These are phyloP conservation scores for Gobiocypris rarus DNA, from an alignment of 2,113 vertebrate species.

Conservation along the genomic window DNA sequence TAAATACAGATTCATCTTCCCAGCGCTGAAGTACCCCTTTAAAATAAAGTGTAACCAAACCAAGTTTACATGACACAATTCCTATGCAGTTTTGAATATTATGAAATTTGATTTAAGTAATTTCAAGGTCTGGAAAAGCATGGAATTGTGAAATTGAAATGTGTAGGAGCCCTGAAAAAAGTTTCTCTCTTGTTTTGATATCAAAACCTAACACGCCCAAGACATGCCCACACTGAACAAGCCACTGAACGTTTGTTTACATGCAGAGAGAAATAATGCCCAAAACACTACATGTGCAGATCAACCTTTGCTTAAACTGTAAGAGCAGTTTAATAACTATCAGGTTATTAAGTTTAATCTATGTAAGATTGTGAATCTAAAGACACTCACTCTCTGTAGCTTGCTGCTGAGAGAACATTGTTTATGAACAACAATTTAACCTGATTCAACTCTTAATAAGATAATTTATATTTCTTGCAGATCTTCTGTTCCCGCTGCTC, in stretches of 20 bases:
- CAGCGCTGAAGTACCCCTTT: no score
- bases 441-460: neutral
- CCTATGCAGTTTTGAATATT: no score
- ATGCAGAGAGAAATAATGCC: neutral
- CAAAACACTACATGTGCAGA: neutral
- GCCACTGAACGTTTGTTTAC: neutral
- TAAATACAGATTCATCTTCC: no score
- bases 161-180: no score
- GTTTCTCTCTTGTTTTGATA: neutral
- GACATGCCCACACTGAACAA: neutral
- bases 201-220: neutral
- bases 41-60: neutral
- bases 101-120: no score
- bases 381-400: neutral
- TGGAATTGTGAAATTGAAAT: no score
- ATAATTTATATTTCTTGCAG: conserved; percentile 72
- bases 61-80: neutral
- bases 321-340: neutral
- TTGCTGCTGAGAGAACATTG: neutral
- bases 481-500: conserved; percentile 99
- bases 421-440: neutral
- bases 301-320: neutral
- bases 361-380: neutral
- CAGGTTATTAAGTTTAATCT: neutral
- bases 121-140: no score